Percentiles rank a stretch among this genome's conserved stretches.
These are phyloP conservation scores for Percina caprodes DNA, from an alignment of 2,113 vertebrate genomes.

Conservation along the genomic window DNA sequence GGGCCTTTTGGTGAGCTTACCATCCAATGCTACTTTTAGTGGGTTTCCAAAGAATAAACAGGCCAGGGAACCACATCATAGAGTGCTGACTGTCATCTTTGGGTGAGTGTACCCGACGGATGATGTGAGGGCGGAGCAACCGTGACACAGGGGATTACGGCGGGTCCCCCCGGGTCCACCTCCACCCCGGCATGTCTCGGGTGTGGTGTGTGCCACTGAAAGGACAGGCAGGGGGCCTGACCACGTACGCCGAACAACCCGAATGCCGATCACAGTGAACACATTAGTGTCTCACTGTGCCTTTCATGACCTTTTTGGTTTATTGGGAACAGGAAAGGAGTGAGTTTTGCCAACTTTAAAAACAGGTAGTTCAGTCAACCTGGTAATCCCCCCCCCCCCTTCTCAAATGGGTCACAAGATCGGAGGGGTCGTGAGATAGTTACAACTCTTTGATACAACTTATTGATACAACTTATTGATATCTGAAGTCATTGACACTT, in stretches of 20 bases:
- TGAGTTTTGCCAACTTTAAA: neutral
- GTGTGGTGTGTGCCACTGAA: slow-evolving; percentile 65
- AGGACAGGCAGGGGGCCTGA: slow-evolving; percentile 49
- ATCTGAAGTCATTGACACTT: neutral
- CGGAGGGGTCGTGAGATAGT: too few relatives aligned
- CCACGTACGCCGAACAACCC: slow-evolving; percentile 7
- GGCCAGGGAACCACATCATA: slow-evolving; percentile 81
- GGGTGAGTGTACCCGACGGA: slow-evolving; percentile 80
- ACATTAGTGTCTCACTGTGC: neutral
- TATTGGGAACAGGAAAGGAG: slow-evolving; percentile 1
- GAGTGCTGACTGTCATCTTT: slow-evolving; percentile 79
- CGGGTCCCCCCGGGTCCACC: slow-evolving; percentile 41
- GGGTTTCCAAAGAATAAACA: slow-evolving; percentile 84
- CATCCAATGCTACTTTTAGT: slow-evolving; percentile 82
- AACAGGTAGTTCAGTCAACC: too few relatives aligned
- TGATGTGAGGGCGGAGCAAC: slow-evolving; percentile 80
- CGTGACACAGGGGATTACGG: slow-evolving; percentile 73
- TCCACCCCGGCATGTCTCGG: slow-evolving; percentile 37
- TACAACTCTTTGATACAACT: neutral
- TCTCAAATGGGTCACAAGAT: too few relatives aligned
- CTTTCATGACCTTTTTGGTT: neutral
- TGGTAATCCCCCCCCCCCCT: too few relatives aligned
- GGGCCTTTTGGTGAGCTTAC: slow-evolving; percentile 73
- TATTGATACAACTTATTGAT: too few relatives aligned
- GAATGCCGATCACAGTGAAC: slow-evolving; percentile 23